Conservation (phyloP, 2,888 invertebrate genomes). For the Ommatoiulus sabulosus region DNA sequence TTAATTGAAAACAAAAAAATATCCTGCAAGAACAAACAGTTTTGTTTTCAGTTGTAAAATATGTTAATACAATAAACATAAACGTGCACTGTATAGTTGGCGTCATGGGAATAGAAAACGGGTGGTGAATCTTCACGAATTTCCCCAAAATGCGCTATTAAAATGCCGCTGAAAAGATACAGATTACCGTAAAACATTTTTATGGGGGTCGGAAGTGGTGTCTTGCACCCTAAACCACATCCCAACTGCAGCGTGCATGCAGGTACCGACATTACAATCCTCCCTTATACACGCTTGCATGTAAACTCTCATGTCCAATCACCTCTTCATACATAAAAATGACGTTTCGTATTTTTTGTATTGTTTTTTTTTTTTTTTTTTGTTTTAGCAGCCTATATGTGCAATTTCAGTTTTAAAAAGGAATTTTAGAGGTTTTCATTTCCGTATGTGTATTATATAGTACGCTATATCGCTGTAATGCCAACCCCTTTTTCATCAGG, state of each 20-base stretch:
- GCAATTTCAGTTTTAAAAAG: background rate
- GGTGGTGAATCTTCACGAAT: background rate
- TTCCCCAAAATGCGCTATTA: background rate
- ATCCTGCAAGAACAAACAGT: background rate
- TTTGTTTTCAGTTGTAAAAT: background rate
- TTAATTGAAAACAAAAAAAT: background rate
- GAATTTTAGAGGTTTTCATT: slow-evolving; percentile 14
- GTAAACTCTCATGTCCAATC: slow-evolving; percentile 17
- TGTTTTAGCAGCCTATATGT: background rate
- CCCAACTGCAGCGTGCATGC: background rate
- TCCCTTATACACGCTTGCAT: background rate
- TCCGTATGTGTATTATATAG: slow-evolving; percentile 19
- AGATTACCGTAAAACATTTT: background rate
- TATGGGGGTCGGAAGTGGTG: background rate
- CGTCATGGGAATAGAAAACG: background rate
- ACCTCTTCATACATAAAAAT: slow-evolving; percentile 35
- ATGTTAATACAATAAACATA: background rate
- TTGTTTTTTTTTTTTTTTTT: slow-evolving; percentile 15
- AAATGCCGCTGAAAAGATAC: background rate
- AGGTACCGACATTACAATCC: background rate
- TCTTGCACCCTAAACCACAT: background rate
- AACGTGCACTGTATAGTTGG: background rate
- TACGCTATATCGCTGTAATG: background rate
- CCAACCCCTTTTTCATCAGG: background rate
- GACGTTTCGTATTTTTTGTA: background rate